Percentiles rank a stretch among this genome's conserved stretches.
phyloP scores from a whole-genome alignment of 2,888 invertebrate genomes.

The Phania funesta region DNA sequence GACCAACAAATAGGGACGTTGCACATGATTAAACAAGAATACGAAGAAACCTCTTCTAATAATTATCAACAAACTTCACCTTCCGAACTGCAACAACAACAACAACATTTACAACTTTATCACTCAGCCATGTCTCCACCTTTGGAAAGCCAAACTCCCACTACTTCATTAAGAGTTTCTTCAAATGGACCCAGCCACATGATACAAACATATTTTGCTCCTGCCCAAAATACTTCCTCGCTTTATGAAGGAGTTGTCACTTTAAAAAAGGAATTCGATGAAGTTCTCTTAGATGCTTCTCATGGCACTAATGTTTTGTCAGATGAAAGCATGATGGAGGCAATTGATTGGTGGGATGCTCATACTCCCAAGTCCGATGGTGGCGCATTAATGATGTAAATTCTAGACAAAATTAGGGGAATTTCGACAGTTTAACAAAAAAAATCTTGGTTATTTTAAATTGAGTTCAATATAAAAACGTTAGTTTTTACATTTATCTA shows the following conservation, averaged over 20 bases:
- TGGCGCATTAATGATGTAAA: conserved; percentile 69
- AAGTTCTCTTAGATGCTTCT: conserved; percentile 78
- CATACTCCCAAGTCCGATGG: conserved; percentile 79
- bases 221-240: conserved; percentile 68
- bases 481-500: too few relatives aligned
- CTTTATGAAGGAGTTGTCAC: conserved; percentile 72
- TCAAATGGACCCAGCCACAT: conserved; percentile 12
- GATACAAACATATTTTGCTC: conserved; percentile 73
- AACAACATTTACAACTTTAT: conserved; percentile 46
- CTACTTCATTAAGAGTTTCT: conserved; percentile 38
- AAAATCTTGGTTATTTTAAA: neutral
- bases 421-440: too few relatives aligned
- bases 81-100: conserved; percentile 64
- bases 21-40: conserved; percentile 73
- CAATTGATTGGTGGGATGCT: conserved; percentile 82
- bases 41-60: conserved; percentile 60
- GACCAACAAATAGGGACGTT: conserved; percentile 68
- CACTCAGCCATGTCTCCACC: conserved; percentile 64
- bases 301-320: conserved; percentile 74
- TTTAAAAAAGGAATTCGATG: conserved; percentile 76
- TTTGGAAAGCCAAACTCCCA: conserved; percentile 57
- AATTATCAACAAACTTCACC: conserved; percentile 63
- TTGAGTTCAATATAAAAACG: neutral
- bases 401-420: neutral
- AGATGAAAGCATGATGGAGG: conserved; percentile 82